Percentiles rank a stretch among this genome's conserved stretches.
Evolutionary conservation across 2,797 vertebrate genomes (phyloP).

Genomic region (Semotilus atromaculatus): DNA sequence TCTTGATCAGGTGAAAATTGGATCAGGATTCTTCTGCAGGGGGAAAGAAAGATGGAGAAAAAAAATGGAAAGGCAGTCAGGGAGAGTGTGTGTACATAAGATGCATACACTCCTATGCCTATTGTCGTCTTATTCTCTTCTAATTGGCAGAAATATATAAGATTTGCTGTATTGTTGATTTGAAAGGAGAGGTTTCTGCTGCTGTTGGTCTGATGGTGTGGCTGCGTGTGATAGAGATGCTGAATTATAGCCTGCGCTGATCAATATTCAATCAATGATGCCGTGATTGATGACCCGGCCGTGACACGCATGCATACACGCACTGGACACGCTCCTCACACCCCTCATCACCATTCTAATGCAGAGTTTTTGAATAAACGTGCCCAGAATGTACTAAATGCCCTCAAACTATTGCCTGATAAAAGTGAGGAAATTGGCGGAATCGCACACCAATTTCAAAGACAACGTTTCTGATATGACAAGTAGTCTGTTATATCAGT

Average conservation of each 20-base stretch:
- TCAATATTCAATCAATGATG: conserved; percentile 55
- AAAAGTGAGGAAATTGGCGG: background rate
- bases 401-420: background rate
- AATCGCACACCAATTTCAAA: background rate
- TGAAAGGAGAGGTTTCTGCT: conserved; percentile 40
- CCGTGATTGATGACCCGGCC: conserved; percentile 46
- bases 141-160: conserved; percentile 42
- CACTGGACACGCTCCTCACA: background rate
- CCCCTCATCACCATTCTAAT: background rate
- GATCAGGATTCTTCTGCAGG: conserved; percentile 58
- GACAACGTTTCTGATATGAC: background rate
- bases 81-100: background rate
- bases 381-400: background rate
- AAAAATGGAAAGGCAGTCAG: conserved; percentile 13
- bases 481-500: background rate
- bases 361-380: conserved; percentile 9
- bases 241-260: conserved; percentile 30
- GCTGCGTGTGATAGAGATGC: conserved; percentile 36
- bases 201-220: background rate
- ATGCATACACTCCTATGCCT: conserved; percentile 12
- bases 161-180: conserved; percentile 11
- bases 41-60: conserved; percentile 29
- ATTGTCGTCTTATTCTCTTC: conserved; percentile 18
- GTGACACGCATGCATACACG: conserved; percentile 25
- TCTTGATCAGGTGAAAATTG: conserved; percentile 59